Conservation (phyloP, 2,113 vertebrate genomes). For the Cinclus cinclus region DNA sequence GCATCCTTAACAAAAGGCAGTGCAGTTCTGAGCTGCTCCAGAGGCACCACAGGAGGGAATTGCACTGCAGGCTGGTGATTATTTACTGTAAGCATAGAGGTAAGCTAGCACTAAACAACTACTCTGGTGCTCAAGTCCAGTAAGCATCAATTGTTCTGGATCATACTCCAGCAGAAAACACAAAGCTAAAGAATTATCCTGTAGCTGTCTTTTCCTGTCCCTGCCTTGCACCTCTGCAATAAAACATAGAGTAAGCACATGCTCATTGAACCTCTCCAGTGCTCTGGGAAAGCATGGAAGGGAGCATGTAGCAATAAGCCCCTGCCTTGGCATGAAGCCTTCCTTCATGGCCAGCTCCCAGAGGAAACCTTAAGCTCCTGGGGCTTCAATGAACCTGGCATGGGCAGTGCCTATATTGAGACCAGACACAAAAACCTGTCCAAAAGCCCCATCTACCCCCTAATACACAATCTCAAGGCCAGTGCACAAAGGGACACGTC, state of each 20-base stretch:
- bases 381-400: neutral
- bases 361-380: neutral
- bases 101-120: slow-evolving; percentile 16
- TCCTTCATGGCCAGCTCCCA: neutral
- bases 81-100: neutral
- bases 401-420: neutral
- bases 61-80: neutral
- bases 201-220: neutral
- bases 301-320: neutral
- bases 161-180: neutral
- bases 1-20: neutral
- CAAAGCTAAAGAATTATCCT: neutral
- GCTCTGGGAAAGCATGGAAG: neutral
- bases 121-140: neutral
- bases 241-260: neutral
- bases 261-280: neutral
- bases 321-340: neutral
- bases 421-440: neutral
- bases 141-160: neutral
- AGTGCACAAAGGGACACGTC: neutral
- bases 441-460: neutral
- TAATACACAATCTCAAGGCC: neutral
- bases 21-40: neutral
- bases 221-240: neutral
- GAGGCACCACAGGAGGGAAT: neutral